Conservation (phyloP, 2,797 vertebrate species). For the Craterocephalus amniculus region DNA sequence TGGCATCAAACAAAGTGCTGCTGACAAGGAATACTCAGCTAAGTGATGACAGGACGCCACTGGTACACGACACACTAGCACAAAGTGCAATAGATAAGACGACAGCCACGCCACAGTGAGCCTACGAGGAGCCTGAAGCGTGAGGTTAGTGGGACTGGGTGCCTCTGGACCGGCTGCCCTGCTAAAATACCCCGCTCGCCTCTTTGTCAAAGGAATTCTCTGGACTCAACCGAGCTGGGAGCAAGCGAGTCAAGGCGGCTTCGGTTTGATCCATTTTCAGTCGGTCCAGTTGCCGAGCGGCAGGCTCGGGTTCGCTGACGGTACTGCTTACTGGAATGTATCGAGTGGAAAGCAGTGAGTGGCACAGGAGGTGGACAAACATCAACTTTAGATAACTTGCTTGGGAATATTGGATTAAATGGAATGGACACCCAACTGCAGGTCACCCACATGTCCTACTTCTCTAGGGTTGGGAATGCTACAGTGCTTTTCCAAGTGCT, state of each 20-base stretch:
- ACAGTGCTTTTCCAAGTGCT: conserved; percentile 83
- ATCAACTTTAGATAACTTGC: conserved; percentile 27
- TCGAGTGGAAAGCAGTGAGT: conserved; percentile 44
- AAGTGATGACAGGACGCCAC: conserved; percentile 56
- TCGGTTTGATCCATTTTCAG: conserved; percentile 15
- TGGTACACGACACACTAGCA: conserved; percentile 57
- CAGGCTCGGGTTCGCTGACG: neutral
- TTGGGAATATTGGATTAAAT: conserved; percentile 37
- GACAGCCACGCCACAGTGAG: conserved; percentile 57
- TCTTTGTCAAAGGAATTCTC: conserved; percentile 33
- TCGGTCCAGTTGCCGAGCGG: conserved; percentile 20
- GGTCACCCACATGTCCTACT: conserved; percentile 16
- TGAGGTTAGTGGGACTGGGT: conserved; percentile 7
- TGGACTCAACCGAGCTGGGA: conserved; percentile 46
- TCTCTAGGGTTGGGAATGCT: conserved; percentile 52
- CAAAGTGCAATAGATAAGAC: conserved; percentile 75
- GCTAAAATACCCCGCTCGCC: neutral
- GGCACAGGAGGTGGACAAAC: conserved; percentile 29
- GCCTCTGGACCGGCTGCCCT: neutral
- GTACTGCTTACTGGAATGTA: conserved; percentile 75
- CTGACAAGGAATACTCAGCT: conserved; percentile 53
- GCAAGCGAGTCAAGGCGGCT: neutral
- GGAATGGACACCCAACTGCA: conserved; percentile 37
- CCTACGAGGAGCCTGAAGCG: conserved; percentile 53
- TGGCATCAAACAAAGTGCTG: conserved; percentile 50